phyloP scores from a whole-genome alignment of 2,113 vertebrate species.

The Struthidea cinerea region DNA sequence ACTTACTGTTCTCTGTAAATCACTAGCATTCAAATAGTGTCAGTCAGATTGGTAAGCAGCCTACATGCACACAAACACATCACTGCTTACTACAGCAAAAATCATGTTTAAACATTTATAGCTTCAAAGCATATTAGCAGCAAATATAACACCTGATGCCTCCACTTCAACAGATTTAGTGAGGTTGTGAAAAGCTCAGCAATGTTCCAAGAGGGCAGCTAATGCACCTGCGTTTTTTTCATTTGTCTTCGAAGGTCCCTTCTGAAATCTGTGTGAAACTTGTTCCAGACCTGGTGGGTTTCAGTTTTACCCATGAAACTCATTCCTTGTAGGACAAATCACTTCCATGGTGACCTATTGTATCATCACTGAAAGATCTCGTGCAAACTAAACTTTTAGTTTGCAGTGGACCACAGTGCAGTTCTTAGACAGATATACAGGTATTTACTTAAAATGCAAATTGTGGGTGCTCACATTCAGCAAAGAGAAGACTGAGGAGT shows the following conservation, averaged over 20 bases:
- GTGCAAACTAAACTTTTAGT: not conserved
- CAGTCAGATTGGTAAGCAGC: not conserved
- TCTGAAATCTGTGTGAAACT: not conserved
- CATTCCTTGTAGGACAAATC: not conserved
- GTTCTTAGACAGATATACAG: not conserved
- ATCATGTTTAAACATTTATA: not conserved
- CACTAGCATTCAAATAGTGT: not conserved
- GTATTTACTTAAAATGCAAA: not conserved
- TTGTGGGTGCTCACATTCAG: fast-evolving
- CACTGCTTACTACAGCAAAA: not conserved
- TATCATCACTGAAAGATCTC: not conserved
- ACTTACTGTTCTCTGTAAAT: not conserved
- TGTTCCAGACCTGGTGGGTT: not conserved
- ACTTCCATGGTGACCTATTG: not conserved
- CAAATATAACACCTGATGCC: not conserved
- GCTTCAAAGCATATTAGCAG: not conserved
- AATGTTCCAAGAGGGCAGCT: not conserved
- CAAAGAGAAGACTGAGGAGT: not conserved
- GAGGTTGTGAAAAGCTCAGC: not conserved
- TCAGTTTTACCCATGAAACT: not conserved
- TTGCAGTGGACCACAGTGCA: not conserved
- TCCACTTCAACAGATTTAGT: not conserved
- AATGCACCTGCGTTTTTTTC: not conserved
- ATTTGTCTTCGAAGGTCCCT: not conserved
- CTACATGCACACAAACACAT: not conserved